phyloP scores from a whole-genome alignment of 2,797 vertebrate species.

The Acanthiza pusilla region DNA sequence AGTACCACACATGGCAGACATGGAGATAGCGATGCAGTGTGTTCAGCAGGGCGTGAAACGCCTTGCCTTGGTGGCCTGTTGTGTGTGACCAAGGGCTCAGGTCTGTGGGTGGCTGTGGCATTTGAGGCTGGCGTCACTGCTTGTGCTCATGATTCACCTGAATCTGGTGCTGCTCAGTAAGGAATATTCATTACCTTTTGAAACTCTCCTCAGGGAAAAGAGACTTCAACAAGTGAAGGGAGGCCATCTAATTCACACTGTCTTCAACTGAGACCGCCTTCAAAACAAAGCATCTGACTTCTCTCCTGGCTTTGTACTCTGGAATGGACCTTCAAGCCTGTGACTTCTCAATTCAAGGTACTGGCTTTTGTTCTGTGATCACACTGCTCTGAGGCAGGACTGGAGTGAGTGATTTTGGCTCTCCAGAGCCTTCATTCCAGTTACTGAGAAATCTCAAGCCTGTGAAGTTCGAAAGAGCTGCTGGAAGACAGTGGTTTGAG shows the following conservation, averaged over 20 bases:
- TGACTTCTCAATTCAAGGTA: slow-evolving; percentile 74
- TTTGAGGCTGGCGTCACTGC: slow-evolving; percentile 28
- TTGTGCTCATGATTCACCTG: slow-evolving; percentile 44
- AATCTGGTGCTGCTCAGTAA: neutral
- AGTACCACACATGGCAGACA: neutral
- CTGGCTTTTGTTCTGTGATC: neutral
- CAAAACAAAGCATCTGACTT: slow-evolving; percentile 35
- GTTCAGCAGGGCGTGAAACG: neutral
- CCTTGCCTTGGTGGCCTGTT: neutral
- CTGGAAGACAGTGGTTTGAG: neutral
- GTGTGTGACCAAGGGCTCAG: slow-evolving; percentile 3
- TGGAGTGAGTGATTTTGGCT: neutral
- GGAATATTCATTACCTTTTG: slow-evolving; percentile 36
- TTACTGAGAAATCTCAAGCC: neutral
- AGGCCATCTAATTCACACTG: slow-evolving; percentile 15
- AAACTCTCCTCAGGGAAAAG: slow-evolving; percentile 58
- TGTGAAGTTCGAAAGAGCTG: neutral
- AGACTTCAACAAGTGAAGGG: slow-evolving; percentile 61
- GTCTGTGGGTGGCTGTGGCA: slow-evolving; percentile 47
- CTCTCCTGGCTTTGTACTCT: slow-evolving; percentile 28
- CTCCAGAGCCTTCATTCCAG: neutral
- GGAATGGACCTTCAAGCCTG: slow-evolving; percentile 73
- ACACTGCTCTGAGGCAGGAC: neutral
- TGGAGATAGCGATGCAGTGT: neutral
- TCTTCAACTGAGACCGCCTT: slow-evolving; percentile 16